These are phyloP conservation scores for Leptinotarsa lineolata DNA, from an alignment of 1,140 invertebrate species.

Conservation along the genomic window DNA sequence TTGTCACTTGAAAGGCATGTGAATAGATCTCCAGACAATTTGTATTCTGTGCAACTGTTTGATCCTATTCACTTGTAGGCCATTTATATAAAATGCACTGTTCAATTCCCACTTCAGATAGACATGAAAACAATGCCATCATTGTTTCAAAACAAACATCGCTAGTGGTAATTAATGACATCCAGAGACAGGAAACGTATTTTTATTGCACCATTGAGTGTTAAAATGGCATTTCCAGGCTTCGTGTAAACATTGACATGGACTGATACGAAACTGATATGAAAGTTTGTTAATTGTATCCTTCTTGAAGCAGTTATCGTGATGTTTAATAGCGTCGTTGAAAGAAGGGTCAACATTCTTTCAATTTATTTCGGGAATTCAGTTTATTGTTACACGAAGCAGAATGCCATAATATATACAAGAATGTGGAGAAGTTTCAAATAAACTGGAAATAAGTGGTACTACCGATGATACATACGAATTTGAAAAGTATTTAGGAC, in stretches of 20 bases:
- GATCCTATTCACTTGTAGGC: not conserved
- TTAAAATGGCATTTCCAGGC: not conserved
- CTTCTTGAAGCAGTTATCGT: not conserved
- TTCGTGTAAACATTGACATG: not conserved
- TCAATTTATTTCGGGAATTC: not conserved
- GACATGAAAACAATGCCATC: not conserved
- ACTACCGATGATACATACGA: too few relatives aligned
- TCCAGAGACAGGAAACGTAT: constrained; percentile 19
- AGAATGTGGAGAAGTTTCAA: not conserved
- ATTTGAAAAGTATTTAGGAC: too few relatives aligned
- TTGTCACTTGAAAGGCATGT: not conserved
- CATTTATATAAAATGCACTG: not conserved
- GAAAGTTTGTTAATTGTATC: not conserved
- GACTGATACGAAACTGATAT: not conserved
- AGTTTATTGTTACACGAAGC: not conserved
- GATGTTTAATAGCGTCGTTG: not conserved
- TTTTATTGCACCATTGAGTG: constrained; percentile 21
- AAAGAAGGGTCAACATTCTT: not conserved
- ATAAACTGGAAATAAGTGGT: too few relatives aligned
- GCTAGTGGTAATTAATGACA: constrained; percentile 1
- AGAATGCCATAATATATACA: not conserved
- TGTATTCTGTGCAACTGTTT: too few relatives aligned
- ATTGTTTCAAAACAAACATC: constrained; percentile 6
- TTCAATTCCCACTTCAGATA: not conserved
- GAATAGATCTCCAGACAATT: not conserved